Evolutionary conservation across 1,140 invertebrate genomes (phyloP).

Genomic region (Meloidogyne chitwoodi): DNA sequence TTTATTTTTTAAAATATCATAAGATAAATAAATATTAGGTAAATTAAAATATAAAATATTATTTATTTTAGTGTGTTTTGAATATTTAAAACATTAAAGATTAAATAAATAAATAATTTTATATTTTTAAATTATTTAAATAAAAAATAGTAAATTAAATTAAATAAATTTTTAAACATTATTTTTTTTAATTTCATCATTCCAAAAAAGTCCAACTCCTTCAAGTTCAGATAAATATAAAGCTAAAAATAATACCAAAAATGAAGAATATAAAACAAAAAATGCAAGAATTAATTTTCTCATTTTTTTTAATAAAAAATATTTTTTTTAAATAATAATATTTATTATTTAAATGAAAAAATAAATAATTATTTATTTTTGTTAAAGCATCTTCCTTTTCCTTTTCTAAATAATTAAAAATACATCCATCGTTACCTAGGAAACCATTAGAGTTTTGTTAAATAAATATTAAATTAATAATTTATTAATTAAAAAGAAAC

Average conservation of each 20-base stretch:
- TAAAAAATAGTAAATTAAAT: too few relatives aligned
- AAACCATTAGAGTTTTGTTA: too few relatives aligned
- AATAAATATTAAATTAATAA: too few relatives aligned
- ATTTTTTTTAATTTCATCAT: not conserved
- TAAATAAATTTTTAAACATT: too few relatives aligned
- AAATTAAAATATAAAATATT: not conserved
- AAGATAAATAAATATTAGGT: too few relatives aligned
- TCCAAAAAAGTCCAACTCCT: slow-evolving; percentile 14
- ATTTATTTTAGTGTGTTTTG: not conserved
- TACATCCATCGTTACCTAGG: too few relatives aligned
- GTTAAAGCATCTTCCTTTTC: too few relatives aligned
- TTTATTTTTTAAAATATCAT: too few relatives aligned
- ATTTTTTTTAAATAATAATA: not conserved
- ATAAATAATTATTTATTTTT: too few relatives aligned
- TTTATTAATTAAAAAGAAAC: too few relatives aligned
- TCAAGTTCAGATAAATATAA: slow-evolving; percentile 29
- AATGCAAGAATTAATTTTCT: slow-evolving; percentile 28
- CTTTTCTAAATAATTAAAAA: too few relatives aligned
- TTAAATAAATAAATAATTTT: not conserved
- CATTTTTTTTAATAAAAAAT: slow-evolving; percentile 5
- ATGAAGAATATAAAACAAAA: slow-evolving; percentile 31
- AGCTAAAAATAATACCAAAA: slow-evolving; percentile 26
- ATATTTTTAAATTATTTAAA: not conserved
- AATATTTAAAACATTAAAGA: not conserved
- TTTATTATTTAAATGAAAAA: too few relatives aligned